Evolutionary conservation across 1,140 invertebrate genomes (phyloP), one percentile per base, ranked within the genome.

Genomic region (Drusus annulatus): DNA sequence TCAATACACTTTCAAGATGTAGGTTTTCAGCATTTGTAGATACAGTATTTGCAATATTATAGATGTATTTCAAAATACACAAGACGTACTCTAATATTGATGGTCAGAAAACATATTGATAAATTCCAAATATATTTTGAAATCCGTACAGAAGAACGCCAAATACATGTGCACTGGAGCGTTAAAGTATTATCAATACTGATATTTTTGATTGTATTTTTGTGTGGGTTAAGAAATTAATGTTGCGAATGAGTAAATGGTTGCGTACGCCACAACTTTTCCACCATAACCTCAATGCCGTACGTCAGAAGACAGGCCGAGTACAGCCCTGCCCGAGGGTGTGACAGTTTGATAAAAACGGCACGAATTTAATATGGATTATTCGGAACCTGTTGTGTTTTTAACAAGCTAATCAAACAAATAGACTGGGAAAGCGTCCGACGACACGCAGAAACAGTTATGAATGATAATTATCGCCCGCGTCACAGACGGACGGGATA

Each of bases 271-370:
- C 68, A 71, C 28, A 71, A 51, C 68, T 71, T 75, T 52, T 58
- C 71, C 19, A 17, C 56, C 71, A 36, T 75, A 75, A 75, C 71
- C 71, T 75, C 52, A 45, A 56, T 23, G 13, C 23, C 8, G 16
- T 25, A 19, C 58, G 71, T 28, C 71, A 75, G 71, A 54, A 74
- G 50, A 17, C 65, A 10, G 51, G 10, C 71, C 62, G 19, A 78
- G 62, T 78, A 25, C 76, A 68, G 60, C 76, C 62, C 76, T 78
- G 76, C 28, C 62, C 36, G 62, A 78, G 76, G 76, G 76, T 65
- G 76, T 78, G 76, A 50, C 76, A 68, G 76, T 51, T 68, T 52
- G 76, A 78, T 78, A 78, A 78, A 75, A 78, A 78, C 69, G 76
- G 76, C 60, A 68, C 60, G 52, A 65, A 58, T 58, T 68, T 68